Conservation (phyloP, 2,797 vertebrate species). For the Argya squamiceps region DNA sequence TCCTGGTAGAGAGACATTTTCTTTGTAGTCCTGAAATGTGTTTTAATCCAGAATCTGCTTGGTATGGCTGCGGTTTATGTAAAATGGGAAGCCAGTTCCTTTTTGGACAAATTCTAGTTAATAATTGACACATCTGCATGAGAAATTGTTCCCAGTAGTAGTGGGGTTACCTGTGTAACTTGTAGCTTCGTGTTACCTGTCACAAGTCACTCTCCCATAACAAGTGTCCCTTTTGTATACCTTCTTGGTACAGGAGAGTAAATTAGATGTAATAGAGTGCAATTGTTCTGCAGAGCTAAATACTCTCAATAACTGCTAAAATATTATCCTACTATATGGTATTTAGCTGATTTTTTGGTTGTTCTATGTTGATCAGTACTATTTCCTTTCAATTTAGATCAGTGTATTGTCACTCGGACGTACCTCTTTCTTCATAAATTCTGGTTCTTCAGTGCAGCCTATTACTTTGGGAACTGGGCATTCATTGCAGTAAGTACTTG, state of each 20-base stretch:
- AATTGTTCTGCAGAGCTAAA: background rate
- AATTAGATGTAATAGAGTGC: background rate
- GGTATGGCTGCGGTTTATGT: background rate
- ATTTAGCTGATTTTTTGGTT: background rate
- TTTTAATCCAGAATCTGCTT: background rate
- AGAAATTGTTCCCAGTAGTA: background rate
- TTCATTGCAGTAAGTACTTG: constrained; percentile 90
- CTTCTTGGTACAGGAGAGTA: background rate
- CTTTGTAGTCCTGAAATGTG: background rate
- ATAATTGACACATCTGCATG: background rate
- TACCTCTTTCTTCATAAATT: constrained; percentile 99
- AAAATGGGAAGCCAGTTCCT: background rate
- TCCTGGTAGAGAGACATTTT: background rate
- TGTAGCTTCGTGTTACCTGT: background rate
- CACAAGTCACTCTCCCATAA: background rate
- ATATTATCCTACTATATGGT: background rate
- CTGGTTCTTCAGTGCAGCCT: constrained; percentile 98
- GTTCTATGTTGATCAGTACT: background rate
- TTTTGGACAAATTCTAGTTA: background rate
- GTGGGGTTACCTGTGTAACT: background rate
- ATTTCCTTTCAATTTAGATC: constrained; percentile 81
- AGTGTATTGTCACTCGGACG: constrained; percentile 92
- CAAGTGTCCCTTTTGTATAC: background rate
- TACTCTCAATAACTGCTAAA: background rate
- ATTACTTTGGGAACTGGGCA: constrained; percentile 98